Conservation (phyloP, 2,113 vertebrate genomes). For the Anhinga anhinga region DNA sequence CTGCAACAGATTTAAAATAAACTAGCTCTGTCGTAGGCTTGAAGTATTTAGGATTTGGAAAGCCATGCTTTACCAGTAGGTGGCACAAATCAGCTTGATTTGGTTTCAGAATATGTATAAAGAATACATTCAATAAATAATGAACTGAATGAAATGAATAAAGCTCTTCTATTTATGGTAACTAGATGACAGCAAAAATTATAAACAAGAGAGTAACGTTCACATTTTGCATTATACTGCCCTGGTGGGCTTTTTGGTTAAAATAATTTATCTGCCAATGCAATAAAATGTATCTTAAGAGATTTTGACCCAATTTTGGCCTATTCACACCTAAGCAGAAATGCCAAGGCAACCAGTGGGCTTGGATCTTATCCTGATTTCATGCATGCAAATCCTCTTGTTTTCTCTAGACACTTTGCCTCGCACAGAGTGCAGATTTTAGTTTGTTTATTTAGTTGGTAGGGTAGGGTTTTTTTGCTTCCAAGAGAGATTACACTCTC, state of each 20-base stretch:
- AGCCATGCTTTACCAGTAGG: slow-evolving; percentile 43
- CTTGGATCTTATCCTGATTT: not conserved
- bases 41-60: not conserved
- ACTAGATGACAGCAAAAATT: not conserved
- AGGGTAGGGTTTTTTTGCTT: not conserved
- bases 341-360: not conserved
- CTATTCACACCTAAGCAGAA: not conserved
- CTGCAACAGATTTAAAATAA: not conserved
- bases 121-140: not conserved
- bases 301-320: not conserved
- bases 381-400: not conserved
- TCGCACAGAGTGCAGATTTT: not conserved
- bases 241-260: not conserved
- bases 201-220: not conserved
- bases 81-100: slow-evolving; percentile 52
- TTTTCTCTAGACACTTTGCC: not conserved
- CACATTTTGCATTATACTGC: not conserved
- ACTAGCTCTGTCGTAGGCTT: not conserved
- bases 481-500: not conserved
- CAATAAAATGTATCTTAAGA: not conserved
- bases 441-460: not conserved
- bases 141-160: not conserved
- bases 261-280: not conserved
- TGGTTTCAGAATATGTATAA: not conserved
- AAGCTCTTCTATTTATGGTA: not conserved